These are phyloP conservation scores for Achroia grisella DNA, from an alignment of 1,140 invertebrate genomes.

Conservation along the genomic window DNA sequence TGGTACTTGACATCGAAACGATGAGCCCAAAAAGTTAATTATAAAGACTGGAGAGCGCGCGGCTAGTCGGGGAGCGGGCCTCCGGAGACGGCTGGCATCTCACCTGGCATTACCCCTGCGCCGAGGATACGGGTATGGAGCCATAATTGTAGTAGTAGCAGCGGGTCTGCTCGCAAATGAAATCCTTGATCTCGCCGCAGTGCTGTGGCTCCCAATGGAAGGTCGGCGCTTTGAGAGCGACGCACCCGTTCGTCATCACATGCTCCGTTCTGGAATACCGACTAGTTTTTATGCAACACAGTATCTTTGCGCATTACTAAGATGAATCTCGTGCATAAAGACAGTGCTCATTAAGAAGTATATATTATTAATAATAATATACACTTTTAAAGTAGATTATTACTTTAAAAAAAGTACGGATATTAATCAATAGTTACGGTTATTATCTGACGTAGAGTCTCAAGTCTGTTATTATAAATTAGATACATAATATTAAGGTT, in stretches of 20 bases:
- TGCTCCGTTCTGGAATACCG: constrained; percentile 73
- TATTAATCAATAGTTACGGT: too few species aligned
- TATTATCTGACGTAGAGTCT: too few species aligned
- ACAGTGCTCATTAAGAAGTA: too few species aligned
- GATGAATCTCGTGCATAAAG: not conserved
- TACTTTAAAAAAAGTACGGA: too few species aligned
- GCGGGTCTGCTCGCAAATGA: constrained; percentile 90
- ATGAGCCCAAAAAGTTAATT: constrained; percentile 14
- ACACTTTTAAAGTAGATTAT: too few species aligned
- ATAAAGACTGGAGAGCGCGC: constrained; percentile 38
- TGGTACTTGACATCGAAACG: constrained; percentile 31
- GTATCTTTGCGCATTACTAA: not conserved
- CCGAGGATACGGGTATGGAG: constrained; percentile 88
- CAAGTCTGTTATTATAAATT: too few species aligned
- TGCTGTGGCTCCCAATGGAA: constrained; percentile 87
- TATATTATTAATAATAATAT: too few species aligned
- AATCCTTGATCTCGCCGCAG: constrained; percentile 88
- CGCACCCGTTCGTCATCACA: constrained; percentile 80
- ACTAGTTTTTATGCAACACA: constrained; percentile 57
- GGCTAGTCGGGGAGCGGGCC: constrained; percentile 56
- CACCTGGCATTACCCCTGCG: constrained; percentile 87
- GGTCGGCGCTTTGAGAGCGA: constrained; percentile 82
- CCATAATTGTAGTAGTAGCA: constrained; percentile 94
- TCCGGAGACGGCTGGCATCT: constrained; percentile 73
- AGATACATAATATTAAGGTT: too few species aligned